Evolutionary conservation across 2,888 invertebrate genomes (phyloP), one percentile per base, ranked within the genome.

Genomic region (Drosophila sordidapex): DNA sequence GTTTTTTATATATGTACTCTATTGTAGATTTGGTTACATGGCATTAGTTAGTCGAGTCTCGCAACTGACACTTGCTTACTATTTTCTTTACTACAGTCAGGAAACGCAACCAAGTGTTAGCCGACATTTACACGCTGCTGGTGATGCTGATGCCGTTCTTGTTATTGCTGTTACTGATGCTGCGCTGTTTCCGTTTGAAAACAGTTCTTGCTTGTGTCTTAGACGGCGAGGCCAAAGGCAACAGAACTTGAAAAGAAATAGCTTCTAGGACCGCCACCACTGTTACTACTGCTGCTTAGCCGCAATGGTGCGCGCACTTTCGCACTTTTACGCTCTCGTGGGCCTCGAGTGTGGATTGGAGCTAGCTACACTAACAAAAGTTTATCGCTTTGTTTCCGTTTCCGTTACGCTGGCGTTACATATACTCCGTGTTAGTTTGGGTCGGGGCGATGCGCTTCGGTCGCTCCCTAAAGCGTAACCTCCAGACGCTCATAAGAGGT

Each of bases 301-400:
- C 63, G 69, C 70, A 69, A 25, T 70, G 70, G 60, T 49, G 79
- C 68, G 64, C 71, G 76, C 83, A 76, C 75, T 87, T 87, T 85
- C 81, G 83, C 85, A 87, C 87, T 85, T 79, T 87, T 79, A 77
- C 75, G 85, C 87, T 87, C 87, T 76, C 81, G 79, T 83, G 79
- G 74, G 79, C 73, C 70, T 81, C 64, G 70, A 73, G 82, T 78
- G 84, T 64, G 82, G 76, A 84, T 82, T 85, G 87, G 73, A 66
- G 68, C 70, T 51, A 29, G 72, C 74, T 74, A 76, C 81, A 79
- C 84, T 83, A 87, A 87, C 87, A 83, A 81, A 87, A 89, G 87
- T 87, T 89, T 87, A 87, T 87, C 87, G 89, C 88, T 84, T 81
- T 87, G 82, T 83, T 88, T 89, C 85, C 89, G 88, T 78, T 90